phyloP scores from a whole-genome alignment of 2,113 vertebrate species.

The Saguinus imperator region DNA sequence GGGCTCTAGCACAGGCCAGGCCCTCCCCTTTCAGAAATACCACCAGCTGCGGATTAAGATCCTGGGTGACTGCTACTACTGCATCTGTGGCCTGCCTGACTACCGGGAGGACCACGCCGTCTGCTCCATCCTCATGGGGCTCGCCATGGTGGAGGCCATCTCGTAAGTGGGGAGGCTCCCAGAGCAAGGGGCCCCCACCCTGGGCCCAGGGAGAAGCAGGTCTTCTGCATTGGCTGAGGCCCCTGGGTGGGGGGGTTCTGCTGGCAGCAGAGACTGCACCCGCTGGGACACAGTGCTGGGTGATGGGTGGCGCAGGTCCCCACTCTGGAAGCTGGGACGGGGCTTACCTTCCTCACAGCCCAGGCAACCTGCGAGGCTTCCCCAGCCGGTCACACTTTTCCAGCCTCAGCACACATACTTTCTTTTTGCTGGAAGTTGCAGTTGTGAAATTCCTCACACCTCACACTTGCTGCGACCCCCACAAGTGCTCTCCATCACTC shows the following conservation, averaged over 20 bases:
- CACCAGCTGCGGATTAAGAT: slow-evolving; percentile 97
- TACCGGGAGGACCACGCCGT: slow-evolving; percentile 94
- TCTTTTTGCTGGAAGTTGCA: neutral
- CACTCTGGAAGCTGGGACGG: accelerated
- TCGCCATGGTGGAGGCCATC: slow-evolving; percentile 97
- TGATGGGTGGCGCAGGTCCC: neutral
- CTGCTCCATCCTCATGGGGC: slow-evolving; percentile 96
- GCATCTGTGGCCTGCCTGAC: slow-evolving; percentile 96
- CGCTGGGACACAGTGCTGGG: accelerated
- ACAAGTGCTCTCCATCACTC: accelerated
- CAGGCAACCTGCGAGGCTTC: neutral
- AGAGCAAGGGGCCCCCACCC: neutral
- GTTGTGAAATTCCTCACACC: accelerated
- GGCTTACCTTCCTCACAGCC: neutral
- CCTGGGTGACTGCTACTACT: slow-evolving; percentile 97
- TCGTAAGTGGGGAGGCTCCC: slow-evolving; percentile 86
- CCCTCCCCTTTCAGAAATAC: slow-evolving; percentile 85
- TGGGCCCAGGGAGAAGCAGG: neutral
- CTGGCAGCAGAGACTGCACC: accelerated
- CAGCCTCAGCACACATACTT: neutral
- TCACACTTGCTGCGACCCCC: too few species aligned
- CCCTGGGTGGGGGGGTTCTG: neutral
- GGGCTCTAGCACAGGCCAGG: neutral
- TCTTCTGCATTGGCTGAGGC: accelerated
- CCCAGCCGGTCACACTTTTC: accelerated